A percentile compares a stretch with the other conserved stretches of the same genome.
Conservation (phyloP, 2,888 invertebrate species). For the Lithodes maja region DNA sequence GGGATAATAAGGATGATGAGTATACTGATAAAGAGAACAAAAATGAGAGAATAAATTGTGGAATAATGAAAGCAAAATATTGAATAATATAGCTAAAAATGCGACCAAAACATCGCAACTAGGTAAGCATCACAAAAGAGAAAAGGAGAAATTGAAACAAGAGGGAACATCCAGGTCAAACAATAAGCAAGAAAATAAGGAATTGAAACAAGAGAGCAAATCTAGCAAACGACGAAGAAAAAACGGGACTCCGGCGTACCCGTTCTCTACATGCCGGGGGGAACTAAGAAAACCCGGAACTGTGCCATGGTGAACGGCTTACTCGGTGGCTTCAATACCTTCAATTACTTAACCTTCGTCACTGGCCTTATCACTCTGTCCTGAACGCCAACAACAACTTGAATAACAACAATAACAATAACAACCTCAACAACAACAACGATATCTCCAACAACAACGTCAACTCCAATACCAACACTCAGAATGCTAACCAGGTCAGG, state of each 20-base stretch:
- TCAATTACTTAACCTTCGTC: slow-evolving; percentile 51
- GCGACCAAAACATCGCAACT: neutral
- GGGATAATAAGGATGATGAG: neutral
- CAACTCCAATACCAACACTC: slow-evolving; percentile 47
- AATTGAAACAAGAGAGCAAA: neutral
- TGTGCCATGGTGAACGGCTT: slow-evolving; percentile 43
- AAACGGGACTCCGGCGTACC: slow-evolving; percentile 1
- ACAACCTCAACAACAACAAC: slow-evolving; percentile 50
- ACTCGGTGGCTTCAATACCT: slow-evolving; percentile 55
- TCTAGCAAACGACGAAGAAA: neutral
- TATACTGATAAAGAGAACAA: neutral
- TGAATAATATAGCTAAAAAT: no score
- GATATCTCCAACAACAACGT: slow-evolving; percentile 49
- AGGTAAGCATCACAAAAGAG: neutral
- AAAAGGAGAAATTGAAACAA: neutral
- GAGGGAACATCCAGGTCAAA: neutral
- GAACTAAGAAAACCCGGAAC: slow-evolving; percentile 26
- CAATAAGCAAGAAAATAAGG: neutral
- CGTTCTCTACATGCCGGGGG: slow-evolving; percentile 46
- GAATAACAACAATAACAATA: slow-evolving; percentile 54
- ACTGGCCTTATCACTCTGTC: slow-evolving; percentile 47
- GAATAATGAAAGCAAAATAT: no score
- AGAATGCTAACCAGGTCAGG: slow-evolving; percentile 48
- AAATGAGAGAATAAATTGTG: no score
- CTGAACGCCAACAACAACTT: slow-evolving; percentile 51